A percentile compares a stretch with the other conserved stretches of the same genome.
Evolutionary conservation across 2,797 vertebrate species (phyloP).

Genomic region (Helostoma temminkii): DNA sequence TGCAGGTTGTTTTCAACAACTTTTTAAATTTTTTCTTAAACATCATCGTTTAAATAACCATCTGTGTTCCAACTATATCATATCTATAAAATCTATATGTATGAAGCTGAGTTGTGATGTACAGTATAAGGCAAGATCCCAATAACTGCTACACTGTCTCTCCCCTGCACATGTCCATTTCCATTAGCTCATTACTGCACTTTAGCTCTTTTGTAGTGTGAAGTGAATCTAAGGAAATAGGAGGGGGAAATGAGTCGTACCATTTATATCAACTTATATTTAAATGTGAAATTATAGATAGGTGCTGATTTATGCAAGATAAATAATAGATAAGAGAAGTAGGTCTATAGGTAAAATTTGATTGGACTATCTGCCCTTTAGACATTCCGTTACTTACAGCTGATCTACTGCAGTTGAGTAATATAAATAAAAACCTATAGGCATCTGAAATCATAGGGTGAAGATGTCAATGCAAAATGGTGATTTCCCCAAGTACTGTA

Average conservation of each 20-base stretch:
- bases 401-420: constrained; percentile 18
- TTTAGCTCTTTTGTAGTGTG: constrained; percentile 26
- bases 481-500: constrained; percentile 12
- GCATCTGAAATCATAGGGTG: constrained; percentile 25
- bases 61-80: constrained; percentile 63
- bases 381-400: constrained; percentile 9
- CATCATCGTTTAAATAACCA: constrained; percentile 37
- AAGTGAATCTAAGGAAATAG: constrained; percentile 24
- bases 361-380: not conserved
- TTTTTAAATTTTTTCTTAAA: constrained; percentile 29
- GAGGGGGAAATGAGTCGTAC: constrained; percentile 32
- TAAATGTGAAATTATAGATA: constrained; percentile 16
- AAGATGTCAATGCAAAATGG: constrained; percentile 22
- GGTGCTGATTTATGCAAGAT: constrained; percentile 7
- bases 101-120: constrained; percentile 32
- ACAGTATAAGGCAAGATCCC: constrained; percentile 18
- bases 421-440: constrained; percentile 34
- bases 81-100: constrained; percentile 50
- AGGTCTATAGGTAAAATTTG: not conserved
- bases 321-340: constrained; percentile 27
- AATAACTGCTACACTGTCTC: constrained; percentile 46
- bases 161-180: constrained; percentile 40
- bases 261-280: constrained; percentile 7
- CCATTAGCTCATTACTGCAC: constrained; percentile 39
- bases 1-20: no score